Percentiles rank a stretch among this genome's conserved stretches.
phyloP scores from a whole-genome alignment of 2,113 vertebrate genomes.

The Rhinoptilus africanus region DNA sequence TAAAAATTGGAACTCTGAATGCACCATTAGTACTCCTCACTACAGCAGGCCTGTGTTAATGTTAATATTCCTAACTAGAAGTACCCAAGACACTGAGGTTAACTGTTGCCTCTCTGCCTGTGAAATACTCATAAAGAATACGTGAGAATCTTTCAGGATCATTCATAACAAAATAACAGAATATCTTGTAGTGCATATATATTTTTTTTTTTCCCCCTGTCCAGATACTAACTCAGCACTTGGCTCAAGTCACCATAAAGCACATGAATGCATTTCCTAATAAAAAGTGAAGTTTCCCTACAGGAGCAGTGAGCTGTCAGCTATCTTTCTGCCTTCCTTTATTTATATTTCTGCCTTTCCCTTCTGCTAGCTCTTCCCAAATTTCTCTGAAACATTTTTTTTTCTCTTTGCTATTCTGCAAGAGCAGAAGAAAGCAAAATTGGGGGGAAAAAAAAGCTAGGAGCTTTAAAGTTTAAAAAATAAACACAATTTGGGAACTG shows the following conservation, averaged over 20 bases:
- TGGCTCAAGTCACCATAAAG: conserved; percentile 27
- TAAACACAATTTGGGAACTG: conserved; percentile 12
- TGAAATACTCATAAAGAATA: not conserved
- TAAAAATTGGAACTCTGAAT: not conserved
- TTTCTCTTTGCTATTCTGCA: not conserved
- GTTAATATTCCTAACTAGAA: not conserved
- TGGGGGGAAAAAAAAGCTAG: accelerated
- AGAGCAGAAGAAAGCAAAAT: conserved; percentile 4
- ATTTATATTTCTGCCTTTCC: conserved; percentile 26
- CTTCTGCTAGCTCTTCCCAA: conserved; percentile 23
- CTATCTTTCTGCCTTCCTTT: conserved; percentile 12
- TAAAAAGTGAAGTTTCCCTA: conserved; percentile 34
- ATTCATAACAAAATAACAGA: not conserved
- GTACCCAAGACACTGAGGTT: not conserved
- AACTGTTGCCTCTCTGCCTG: not conserved
- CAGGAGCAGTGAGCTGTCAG: not conserved
- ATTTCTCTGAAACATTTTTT: conserved; percentile 30
- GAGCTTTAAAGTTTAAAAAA: not conserved
- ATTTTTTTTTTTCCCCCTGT: not conserved
- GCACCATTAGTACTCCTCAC: not conserved
- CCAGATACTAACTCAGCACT: conserved; percentile 15
- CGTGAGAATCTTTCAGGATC: not conserved
- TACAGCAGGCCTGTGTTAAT: not conserved
- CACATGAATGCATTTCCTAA: conserved; percentile 40
- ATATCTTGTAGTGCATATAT: not conserved